Percentiles rank a stretch among this genome's conserved stretches.
These are phyloP conservation scores for Neofelis nebulosa DNA, from an alignment of 2,113 vertebrate genomes.

Conservation along the genomic window DNA sequence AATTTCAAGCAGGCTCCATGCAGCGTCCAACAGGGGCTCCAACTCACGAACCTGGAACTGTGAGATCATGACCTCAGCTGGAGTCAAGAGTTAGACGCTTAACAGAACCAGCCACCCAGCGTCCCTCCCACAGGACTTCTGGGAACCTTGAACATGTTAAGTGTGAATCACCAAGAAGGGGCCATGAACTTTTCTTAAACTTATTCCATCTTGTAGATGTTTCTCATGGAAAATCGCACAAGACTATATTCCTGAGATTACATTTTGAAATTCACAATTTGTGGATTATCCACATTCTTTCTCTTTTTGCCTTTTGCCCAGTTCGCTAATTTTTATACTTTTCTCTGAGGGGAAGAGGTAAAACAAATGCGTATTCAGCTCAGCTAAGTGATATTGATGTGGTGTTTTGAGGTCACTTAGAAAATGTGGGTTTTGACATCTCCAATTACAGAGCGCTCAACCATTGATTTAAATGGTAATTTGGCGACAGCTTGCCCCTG, in stretches of 20 bases:
- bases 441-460: neutral
- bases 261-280: neutral
- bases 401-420: conserved; percentile 39
- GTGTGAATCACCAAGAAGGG: neutral
- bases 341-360: neutral
- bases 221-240: neutral
- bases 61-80: too few species aligned
- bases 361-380: neutral
- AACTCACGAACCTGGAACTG: too few species aligned
- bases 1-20: too few species aligned
- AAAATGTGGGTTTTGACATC: conserved; percentile 45
- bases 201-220: neutral
- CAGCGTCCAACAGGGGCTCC: too few species aligned
- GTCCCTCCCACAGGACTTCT: neutral
- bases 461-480: conserved; percentile 42
- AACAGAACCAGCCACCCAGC: too few species aligned
- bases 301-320: neutral
- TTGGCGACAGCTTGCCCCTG: neutral
- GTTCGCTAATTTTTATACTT: conserved; percentile 1
- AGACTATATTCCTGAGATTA: neutral
- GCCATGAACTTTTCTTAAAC: neutral
- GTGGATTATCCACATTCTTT: neutral
- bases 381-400: neutral
- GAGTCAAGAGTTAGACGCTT: too few species aligned
- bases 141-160: neutral